Base-by-base conservation (phyloP, 2,797 vertebrate species). In the Clarias pachynema region DNA sequence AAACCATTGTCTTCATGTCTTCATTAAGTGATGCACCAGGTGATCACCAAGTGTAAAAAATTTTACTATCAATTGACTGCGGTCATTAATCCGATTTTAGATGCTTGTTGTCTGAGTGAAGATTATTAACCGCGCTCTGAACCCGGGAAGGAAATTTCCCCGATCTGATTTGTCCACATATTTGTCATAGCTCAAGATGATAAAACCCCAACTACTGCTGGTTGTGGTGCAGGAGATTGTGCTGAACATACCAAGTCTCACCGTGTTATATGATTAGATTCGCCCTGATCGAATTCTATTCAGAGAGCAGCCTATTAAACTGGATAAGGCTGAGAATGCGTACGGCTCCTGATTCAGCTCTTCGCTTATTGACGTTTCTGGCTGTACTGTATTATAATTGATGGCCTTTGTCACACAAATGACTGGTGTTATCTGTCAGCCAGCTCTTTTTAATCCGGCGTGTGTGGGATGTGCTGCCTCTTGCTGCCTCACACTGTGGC, bases 381-480 rank as follows among this genome's bases (percentile, higher is more conserved):
- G 9, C 62, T 66, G 37, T 49, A 80, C 31, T 22, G 0, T 66
- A 53, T 66, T 10, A 66, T 53, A 66, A 81, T 66, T 53, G 79
- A 81, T 53, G 79, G 62, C 62, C 22, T 65, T 66, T 81, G 62
- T 81, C 40, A 66, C 9, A 31, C 40, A 49, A 22, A 66, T 66
- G 79, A 31, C 62, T 66, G 79, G n/a, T 24, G 62, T 65, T 66
- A 29, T 81, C 40, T 66, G 62, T 80, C 62, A 66, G 29, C 37
- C 79, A 22, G 79, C n/a, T 18, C 62, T 81, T 66, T 81, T 20
- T 0, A 65, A 29, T 80, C 37, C n/a, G 12, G n/a, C 62, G 26
- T 44, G 59, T 65, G 78, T 80, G 78, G 57, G 60, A 80, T 49
- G 60, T 29, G 26, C 24, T 10, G 2, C 40, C 40, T 66, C 37